Evolutionary conservation across 2,888 invertebrate species (phyloP), one percentile per base, ranked within the genome.

Genomic region (Monopis laevigella): DNA sequence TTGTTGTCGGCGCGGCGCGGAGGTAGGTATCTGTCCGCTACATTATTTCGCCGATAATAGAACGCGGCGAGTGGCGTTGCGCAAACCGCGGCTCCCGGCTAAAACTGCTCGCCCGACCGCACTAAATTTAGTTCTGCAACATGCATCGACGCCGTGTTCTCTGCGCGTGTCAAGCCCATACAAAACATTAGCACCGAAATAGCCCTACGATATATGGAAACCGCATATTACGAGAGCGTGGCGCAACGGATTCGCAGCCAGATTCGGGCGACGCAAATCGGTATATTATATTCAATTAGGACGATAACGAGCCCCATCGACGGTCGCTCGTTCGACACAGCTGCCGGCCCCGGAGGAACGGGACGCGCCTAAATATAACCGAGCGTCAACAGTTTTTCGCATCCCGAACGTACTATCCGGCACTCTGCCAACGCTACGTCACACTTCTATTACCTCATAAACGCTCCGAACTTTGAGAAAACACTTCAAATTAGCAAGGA

Each of bases 41-140:
- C n/a, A n/a, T n/a, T n/a, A n/a, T n/a, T n/a, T n/a, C n/a, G 70
- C 78, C 75, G 72, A 72, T 75, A 77, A 78, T 78, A 78, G 77
- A 69, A 67, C 67, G 48, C 52, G 52, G 58, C 55, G 56, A 63
- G 67, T 51, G 52, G 44, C 51, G 68, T 75, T 77, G 75, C 75
- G 77, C 75, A 74, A 75, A 69, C 49, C 50, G 27, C 32, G 17
- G 41, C 41, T 34, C 41, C 17, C 56, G 62, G 64, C 73, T 71
- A 66, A 70, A 75, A 67, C 69, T 65, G 69, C 58, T 65, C 64
- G 28, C 43, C 45, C 36, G 41, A 28, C 19, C 40, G 41, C 39
- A 45, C 64, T 65, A 66, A 59, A 63, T 62, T 63, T 74, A 74
- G 73, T 68, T 73, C 64, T 74, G 74, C 74, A 74, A 71, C 65